Base-by-base conservation (phyloP, 2,113 vertebrate genomes). In the Enhydra lutris region DNA sequence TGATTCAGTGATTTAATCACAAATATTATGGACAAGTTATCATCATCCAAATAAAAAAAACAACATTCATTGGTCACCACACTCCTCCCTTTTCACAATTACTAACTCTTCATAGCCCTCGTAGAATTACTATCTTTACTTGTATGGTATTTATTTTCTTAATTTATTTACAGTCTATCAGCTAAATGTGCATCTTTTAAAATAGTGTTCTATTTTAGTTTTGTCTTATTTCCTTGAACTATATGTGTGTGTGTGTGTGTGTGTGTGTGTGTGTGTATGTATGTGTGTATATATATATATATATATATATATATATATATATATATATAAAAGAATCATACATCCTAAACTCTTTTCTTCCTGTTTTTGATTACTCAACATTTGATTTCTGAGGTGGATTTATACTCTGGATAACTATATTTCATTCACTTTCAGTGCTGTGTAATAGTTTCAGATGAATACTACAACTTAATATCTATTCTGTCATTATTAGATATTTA, bases 41-140 rank as follows among this genome's bases (percentile, higher is more conserved):
- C 45, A 61, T 29, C 42, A 80, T 20, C 12, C n/a, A 84, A 69
- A 93, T 76, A 34, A 83, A 42, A 17, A 81, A 61, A 45, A 50
- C 0, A 45, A n/a, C 1, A 6, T 12, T 4, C 1, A 8, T 12
- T 4, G 5, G 17, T 52, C 18, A 79, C 59, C 0, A 24, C 3
- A 34, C 7, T 87, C 14, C 8, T 3, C 5, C 4, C 67, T 73
- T 82, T 45, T 52, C 34, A 34, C 6, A 73, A 42, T 45, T 45
- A 50, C 50, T 45, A 31, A 73, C 3, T 15, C 24, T 45, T 74
- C 24, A 42, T 0, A 7, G 50, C 1, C 3, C 9, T 31, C 55
- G 39, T 29, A 69, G 6, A 57, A 47, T 47, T n/a, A 55, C 20
- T 29, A 7, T 42, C 26, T 11, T 87, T 26, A 71, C 14, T 42